phyloP scores from a whole-genome alignment of 2,797 vertebrate species.

The Garrulus glandarius region DNA sequence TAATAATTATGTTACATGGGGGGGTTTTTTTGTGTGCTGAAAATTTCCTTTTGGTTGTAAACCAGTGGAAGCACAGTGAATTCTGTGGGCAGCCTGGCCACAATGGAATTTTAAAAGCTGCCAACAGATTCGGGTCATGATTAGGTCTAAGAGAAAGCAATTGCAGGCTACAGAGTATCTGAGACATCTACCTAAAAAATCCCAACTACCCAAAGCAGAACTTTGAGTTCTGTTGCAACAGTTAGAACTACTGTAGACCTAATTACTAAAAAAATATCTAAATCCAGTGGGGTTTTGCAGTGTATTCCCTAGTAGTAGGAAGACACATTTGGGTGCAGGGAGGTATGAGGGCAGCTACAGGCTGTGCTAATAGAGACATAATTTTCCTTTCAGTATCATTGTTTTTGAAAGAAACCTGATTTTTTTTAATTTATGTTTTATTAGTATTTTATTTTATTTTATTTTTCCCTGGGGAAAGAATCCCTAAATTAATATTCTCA shows the following conservation, averaged over 20 bases:
- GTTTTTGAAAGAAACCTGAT: not conserved
- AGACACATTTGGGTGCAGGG: not conserved
- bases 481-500: not conserved
- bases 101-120: not conserved
- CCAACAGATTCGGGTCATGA: not conserved
- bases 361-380: not conserved
- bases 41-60: not conserved
- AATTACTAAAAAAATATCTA: not conserved
- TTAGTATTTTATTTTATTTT: not conserved
- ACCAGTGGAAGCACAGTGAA: not conserved
- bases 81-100: not conserved
- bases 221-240: not conserved
- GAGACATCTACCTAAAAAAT: not conserved
- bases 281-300: not conserved
- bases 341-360: rapidly evolving
- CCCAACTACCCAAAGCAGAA: not conserved
- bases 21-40: not conserved
- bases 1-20: not conserved
- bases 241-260: not conserved
- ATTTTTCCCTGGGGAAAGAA: not conserved
- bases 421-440: not conserved
- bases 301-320: not conserved
- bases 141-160: not conserved
- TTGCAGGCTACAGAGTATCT: not conserved
- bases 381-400: not conserved